Base-by-base conservation (phyloP, 1,140 invertebrate genomes). In the Cardiocondyla obscurior region DNA sequence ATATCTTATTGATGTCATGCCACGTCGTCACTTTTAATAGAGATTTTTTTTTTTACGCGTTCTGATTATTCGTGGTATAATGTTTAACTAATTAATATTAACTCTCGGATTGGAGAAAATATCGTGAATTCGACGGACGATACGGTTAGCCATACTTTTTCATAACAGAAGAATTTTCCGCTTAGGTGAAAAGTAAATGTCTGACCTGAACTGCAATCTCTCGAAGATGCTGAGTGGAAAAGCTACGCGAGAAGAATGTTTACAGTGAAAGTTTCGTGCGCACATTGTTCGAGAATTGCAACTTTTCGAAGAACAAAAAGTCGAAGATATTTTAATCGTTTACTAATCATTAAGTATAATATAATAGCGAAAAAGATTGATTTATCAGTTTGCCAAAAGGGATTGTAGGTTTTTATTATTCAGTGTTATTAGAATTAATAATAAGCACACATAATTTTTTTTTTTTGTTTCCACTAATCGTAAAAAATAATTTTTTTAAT, bases 131-230 rank as follows among this genome's bases (percentile, higher is more conserved):
- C 22, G 19, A 16, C 22, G 19, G 2, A 33, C n/a, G 30, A 22
- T 65, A 76, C 44, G 30, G 19, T 73, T 62, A 39, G 12, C 28
- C 7, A 5, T 39, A 44, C 22, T 65, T 53, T 33, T 82, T 42
- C 14, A 77, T 55, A 55, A 65, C 44, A 36, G 36, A 83, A 49
- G 30, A 62, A 8, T 53, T 64, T 25, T 42, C 39, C 30, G 82
- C 16, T 33, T 79, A 22, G 16, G 28, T 60, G 30, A 83, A 67
- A 44, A 81, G 76, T 33, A 67, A 81, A 58, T 53, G 42, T 44
- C 79, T 60, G 69, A 82, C 33, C 12, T 30, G 33, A 46, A 72
- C 39, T 72, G 22, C 51, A 82, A 82, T 62, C 70, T 76, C 25
- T 74, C 42, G 70, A 72, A 39, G 70, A 82, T 12, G 39, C 64